These are phyloP conservation scores for Drosophila subobscura DNA, from an alignment of 1,140 invertebrate species.

Conservation along the genomic window DNA sequence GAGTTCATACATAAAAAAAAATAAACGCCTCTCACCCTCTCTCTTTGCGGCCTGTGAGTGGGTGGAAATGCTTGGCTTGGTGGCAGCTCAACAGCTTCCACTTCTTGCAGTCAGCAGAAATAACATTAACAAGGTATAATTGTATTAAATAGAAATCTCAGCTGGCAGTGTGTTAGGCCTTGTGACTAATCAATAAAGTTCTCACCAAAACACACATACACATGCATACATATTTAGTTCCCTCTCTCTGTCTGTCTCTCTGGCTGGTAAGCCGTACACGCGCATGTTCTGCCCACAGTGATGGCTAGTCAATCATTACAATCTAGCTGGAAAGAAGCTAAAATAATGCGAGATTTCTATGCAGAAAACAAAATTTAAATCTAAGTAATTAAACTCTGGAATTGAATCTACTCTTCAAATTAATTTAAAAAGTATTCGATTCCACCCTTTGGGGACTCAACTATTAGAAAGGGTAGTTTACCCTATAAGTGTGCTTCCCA, in stretches of 20 bases:
- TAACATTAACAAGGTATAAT: conserved; percentile 6
- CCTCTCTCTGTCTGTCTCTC: conserved; percentile 1
- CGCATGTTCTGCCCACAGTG: conserved; percentile 41
- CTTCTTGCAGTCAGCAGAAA: not conserved
- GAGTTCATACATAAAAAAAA: conserved; percentile 29
- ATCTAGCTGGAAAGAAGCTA: conserved; percentile 28
- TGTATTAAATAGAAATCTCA: conserved; percentile 37
- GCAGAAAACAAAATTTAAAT: not conserved
- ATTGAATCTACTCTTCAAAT: too few relatives aligned
- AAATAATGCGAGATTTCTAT: not conserved
- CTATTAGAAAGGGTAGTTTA: too few relatives aligned
- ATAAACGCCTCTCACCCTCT: conserved; percentile 3
- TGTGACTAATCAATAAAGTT: conserved; percentile 82
- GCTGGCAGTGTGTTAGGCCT: conserved; percentile 58
- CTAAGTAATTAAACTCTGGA: too few relatives aligned
- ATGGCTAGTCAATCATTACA: conserved; percentile 7
- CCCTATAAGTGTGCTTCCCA: too few relatives aligned
- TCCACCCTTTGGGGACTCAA: too few relatives aligned
- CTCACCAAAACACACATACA: conserved; percentile 38
- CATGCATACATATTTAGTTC: not conserved
- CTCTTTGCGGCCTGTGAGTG: not conserved
- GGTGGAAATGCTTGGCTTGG: not conserved
- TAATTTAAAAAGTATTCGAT: too few relatives aligned
- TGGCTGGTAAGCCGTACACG: conserved; percentile 36
- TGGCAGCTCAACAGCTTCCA: not conserved